Evolutionary conservation across 2,888 invertebrate genomes (phyloP).

Genomic region (Sphaerophoria taeniata): DNA sequence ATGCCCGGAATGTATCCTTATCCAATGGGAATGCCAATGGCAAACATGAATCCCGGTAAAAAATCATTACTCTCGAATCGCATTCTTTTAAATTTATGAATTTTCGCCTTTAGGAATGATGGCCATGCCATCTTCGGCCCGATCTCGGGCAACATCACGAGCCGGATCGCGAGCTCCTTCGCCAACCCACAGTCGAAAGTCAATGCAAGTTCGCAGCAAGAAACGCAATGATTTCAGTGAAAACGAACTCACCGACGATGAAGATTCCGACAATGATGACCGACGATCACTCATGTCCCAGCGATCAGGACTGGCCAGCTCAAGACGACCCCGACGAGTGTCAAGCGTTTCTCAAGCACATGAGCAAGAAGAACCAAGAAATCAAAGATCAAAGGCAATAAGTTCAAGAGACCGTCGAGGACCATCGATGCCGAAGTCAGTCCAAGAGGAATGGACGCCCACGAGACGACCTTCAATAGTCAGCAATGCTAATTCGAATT

Average conservation of each 20-base stretch:
- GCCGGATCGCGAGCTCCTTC: constrained; percentile 87
- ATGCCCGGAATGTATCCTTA: constrained; percentile 81
- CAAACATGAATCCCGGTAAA: constrained; percentile 82
- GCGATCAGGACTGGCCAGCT: constrained; percentile 79
- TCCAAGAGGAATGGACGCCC: constrained; percentile 80
- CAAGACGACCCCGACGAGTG: constrained; percentile 77
- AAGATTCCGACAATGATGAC: constrained; percentile 86
- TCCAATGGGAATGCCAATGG: constrained; percentile 81
- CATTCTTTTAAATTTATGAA: too few species aligned
- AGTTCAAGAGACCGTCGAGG: constrained; percentile 77
- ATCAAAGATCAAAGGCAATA: constrained; percentile 76
- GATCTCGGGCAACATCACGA: constrained; percentile 85
- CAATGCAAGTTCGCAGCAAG: constrained; percentile 85
- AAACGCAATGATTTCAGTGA: constrained; percentile 83
- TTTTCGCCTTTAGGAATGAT: constrained; percentile 72
- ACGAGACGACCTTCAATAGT: constrained; percentile 76
- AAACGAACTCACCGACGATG: constrained; percentile 84
- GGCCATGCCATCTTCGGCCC: constrained; percentile 79
- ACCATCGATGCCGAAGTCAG: constrained; percentile 78
- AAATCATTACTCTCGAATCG: neutral
- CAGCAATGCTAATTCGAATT: constrained; percentile 63
- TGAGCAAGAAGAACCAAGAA: constrained; percentile 75
- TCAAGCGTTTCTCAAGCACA: constrained; percentile 80
- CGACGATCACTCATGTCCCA: constrained; percentile 81
- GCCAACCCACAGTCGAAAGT: constrained; percentile 89